phyloP scores from a whole-genome alignment of 2,797 vertebrate species.

The Notamacropus eugenii region DNA sequence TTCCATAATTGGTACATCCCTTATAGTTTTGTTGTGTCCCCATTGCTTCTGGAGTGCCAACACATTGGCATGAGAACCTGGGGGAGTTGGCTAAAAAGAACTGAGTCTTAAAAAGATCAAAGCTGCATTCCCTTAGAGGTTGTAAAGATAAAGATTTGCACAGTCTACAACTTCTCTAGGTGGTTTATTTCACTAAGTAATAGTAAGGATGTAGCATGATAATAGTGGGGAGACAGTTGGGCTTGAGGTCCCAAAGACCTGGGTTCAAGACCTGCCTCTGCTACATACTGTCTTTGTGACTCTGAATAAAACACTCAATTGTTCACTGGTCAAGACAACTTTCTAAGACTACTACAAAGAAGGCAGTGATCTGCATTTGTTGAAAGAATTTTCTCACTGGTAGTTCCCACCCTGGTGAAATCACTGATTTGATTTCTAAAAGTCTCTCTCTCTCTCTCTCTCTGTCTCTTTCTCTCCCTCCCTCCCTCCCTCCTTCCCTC shows the following conservation, averaged over 20 bases:
- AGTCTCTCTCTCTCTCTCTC: too few species aligned
- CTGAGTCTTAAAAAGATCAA: constrained; percentile 13
- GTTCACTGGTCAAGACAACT: neutral
- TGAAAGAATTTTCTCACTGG: neutral
- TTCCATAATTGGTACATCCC: constrained; percentile 23
- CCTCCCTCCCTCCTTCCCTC: too few species aligned
- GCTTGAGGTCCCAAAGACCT: neutral
- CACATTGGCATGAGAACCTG: constrained; percentile 20
- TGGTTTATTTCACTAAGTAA: constrained; percentile 9
- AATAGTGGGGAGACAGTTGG: neutral
- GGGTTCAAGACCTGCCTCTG: neutral
- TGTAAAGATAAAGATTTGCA: constrained; percentile 1
- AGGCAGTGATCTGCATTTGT: neutral
- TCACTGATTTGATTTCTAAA: neutral
- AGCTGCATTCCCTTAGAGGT: constrained; percentile 32
- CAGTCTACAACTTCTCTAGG: neutral
- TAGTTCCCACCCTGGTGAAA: neutral
- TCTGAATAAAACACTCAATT: neutral
- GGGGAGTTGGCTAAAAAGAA: neutral
- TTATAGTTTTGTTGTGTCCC: neutral
- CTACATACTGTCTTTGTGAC: neutral
- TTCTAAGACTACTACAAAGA: neutral
- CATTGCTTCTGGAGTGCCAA: neutral
- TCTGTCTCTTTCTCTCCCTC: too few species aligned
- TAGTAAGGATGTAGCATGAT: neutral